phyloP scores from a whole-genome alignment of 1,140 invertebrate genomes.

The Lasioglossum baleicum region DNA sequence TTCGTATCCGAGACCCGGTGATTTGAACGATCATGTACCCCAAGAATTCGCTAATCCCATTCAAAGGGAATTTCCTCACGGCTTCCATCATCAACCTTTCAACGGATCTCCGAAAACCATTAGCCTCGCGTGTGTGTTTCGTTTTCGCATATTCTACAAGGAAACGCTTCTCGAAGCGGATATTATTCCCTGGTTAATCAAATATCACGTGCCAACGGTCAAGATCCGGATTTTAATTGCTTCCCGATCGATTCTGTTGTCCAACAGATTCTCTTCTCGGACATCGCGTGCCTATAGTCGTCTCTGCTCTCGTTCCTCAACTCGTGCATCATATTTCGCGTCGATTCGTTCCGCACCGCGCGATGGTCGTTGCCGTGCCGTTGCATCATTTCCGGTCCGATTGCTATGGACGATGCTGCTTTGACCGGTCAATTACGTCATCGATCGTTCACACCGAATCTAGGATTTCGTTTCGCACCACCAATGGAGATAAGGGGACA shows the following conservation, averaged over 20 bases:
- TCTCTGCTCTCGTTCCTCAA: not conserved
- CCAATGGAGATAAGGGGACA: no score
- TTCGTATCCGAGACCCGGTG: no score
- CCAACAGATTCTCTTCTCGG: no score
- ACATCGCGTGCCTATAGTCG: not conserved
- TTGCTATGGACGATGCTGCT: not conserved
- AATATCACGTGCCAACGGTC: constrained; percentile 36
- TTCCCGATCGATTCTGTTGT: constrained; percentile 44
- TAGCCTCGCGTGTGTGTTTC: not conserved
- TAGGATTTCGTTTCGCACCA: no score
- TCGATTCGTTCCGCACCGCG: no score
- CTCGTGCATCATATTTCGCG: no score
- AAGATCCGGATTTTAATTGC: constrained; percentile 60
- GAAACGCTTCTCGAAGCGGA: constrained; percentile 8
- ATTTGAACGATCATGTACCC: no score
- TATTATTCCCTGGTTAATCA: constrained; percentile 47
- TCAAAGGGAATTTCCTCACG: not conserved
- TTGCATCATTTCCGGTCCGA: constrained; percentile 15
- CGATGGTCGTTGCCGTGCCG: no score
- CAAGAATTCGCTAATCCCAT: not conserved
- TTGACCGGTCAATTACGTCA: not conserved
- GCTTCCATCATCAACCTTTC: not conserved
- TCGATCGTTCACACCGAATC: not conserved
- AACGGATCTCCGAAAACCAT: not conserved
- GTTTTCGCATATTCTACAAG: constrained; percentile 3